These are phyloP conservation scores for Halictus quadricinctus DNA, from an alignment of 2,888 invertebrate species.

Conservation along the genomic window DNA sequence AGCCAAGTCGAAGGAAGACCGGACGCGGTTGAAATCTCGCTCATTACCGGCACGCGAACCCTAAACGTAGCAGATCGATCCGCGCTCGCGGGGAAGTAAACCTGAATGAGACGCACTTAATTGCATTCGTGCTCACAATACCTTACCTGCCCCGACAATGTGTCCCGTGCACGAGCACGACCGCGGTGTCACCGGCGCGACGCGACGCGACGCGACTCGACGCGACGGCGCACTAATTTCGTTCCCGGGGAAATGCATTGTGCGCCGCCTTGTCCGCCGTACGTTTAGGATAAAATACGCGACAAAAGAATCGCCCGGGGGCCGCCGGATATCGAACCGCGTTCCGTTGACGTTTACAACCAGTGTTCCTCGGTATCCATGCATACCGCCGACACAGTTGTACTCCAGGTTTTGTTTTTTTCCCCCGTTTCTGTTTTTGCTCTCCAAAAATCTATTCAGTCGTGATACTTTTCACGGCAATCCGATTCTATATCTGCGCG, in stretches of 20 bases:
- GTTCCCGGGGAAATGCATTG: slow-evolving; percentile 32
- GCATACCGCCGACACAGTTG: not conserved
- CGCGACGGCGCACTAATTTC: slow-evolving; percentile 42
- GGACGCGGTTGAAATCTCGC: slow-evolving; percentile 28
- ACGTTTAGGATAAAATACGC: slow-evolving; percentile 10
- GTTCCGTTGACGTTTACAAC: slow-evolving; percentile 25
- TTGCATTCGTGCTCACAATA: slow-evolving; percentile 53
- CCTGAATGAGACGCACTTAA: slow-evolving; percentile 57
- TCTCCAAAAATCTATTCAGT: not conserved
- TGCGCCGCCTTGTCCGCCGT: slow-evolving; percentile 17
- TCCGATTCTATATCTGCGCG: not conserved
- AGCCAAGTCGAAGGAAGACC: slow-evolving; percentile 22
- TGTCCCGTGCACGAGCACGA: slow-evolving; percentile 1
- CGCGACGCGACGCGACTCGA: too few species aligned
- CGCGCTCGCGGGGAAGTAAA: not conserved
- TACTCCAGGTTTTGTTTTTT: not conserved
- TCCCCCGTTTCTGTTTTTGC: not conserved
- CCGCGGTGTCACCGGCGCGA: slow-evolving; percentile 20
- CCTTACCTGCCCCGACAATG: slow-evolving; percentile 23
- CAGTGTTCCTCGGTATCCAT: not conserved
- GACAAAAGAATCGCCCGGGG: slow-evolving; percentile 40
- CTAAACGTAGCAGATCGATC: slow-evolving; percentile 56
- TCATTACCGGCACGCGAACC: slow-evolving; percentile 47
- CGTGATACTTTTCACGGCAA: slow-evolving; percentile 1
- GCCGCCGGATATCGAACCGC: slow-evolving; percentile 21